Percentiles rank a stretch among this genome's conserved stretches.
phyloP scores from a whole-genome alignment of 2,113 vertebrate species.

The Hippocampus comes region DNA sequence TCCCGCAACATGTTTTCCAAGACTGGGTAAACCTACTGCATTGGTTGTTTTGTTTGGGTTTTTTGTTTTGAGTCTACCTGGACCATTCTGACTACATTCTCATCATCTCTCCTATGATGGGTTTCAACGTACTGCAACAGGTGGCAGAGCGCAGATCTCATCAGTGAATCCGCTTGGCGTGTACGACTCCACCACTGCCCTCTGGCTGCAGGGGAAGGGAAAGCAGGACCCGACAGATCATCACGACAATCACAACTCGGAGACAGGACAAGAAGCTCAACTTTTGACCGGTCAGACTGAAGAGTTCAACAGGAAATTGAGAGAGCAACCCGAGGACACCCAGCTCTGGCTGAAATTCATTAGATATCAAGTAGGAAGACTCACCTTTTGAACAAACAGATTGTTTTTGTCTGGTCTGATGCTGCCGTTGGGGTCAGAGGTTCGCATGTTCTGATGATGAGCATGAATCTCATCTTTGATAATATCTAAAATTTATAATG shows the following conservation, averaged over 20 bases:
- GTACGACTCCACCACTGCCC: conserved; percentile 82
- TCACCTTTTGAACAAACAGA: not conserved
- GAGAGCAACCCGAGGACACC: conserved; percentile 84
- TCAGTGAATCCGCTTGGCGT: conserved; percentile 85
- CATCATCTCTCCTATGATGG: not conserved
- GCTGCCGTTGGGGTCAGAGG: not conserved
- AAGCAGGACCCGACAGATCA: conserved; percentile 46
- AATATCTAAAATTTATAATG: not conserved
- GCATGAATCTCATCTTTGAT: not conserved
- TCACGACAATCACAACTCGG: conserved; percentile 30
- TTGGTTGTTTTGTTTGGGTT: too few species aligned
- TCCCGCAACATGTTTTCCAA: too few species aligned
- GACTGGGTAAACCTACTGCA: too few species aligned
- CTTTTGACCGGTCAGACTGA: conserved; percentile 76
- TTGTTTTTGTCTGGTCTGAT: not conserved
- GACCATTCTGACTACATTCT: too few species aligned
- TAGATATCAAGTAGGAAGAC: conserved; percentile 80
- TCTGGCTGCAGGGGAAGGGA: conserved; percentile 88
- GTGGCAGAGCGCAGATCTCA: conserved; percentile 18
- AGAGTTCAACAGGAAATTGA: conserved; percentile 85
- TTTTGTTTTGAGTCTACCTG: too few species aligned
- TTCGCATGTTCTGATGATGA: not conserved
- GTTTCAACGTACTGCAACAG: conserved; percentile 52
- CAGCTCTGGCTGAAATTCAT: conserved; percentile 89
- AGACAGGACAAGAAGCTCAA: conserved; percentile 19